Evolutionary conservation across 2,113 vertebrate genomes (phyloP).

Genomic region (Eolophus roseicapilla): DNA sequence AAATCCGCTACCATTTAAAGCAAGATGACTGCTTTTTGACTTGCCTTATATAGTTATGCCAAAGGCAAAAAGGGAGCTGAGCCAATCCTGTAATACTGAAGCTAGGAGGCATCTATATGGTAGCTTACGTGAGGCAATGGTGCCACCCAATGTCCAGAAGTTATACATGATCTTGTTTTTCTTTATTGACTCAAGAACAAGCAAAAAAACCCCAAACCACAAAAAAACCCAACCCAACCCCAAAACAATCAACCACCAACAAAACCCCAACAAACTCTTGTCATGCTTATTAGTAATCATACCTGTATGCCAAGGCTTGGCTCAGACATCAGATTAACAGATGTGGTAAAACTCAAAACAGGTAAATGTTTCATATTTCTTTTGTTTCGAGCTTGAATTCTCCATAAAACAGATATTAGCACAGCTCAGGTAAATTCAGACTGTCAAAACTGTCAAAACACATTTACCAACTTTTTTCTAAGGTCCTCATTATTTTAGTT

Average conservation of each 20-base stretch:
- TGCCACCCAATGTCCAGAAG: constrained; percentile 47
- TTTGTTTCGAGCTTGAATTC: neutral
- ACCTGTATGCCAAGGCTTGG: neutral
- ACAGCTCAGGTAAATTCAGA: neutral
- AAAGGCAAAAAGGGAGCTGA: neutral
- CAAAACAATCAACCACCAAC: neutral
- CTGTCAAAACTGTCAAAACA: neutral
- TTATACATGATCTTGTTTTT: neutral
- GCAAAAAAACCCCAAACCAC: neutral
- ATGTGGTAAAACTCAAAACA: neutral
- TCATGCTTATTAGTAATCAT: neutral
- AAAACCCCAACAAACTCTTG: neutral
- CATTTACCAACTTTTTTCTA: neutral
- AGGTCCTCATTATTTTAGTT: neutral
- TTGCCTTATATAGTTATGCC: constrained; percentile 9
- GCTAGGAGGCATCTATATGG: neutral
- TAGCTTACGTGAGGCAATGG: neutral
- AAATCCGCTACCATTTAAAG: constrained; percentile 4
- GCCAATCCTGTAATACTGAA: neutral
- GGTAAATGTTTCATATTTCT: neutral
- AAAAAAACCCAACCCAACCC: neutral
- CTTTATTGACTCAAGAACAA: neutral
- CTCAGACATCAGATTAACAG: neutral
- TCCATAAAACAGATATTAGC: neutral
- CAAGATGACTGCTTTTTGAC: neutral